phyloP scores from a whole-genome alignment of 2,797 vertebrate species.

The Enteromius fasciolatus region DNA sequence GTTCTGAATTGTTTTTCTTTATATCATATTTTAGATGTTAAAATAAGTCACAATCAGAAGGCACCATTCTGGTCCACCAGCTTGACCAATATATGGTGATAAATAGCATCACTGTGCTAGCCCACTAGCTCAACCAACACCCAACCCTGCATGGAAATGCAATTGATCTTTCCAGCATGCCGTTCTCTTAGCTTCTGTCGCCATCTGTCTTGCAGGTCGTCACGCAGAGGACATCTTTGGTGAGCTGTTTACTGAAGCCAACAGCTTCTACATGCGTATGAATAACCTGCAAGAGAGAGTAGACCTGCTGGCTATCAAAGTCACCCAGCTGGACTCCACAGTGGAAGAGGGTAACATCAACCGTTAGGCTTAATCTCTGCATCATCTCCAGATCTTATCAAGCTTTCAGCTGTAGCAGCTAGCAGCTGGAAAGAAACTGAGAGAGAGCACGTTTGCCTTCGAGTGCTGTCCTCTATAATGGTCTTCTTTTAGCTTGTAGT shows the following conservation, averaged over 20 bases:
- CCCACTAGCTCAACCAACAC: not conserved
- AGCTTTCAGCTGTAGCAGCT: not conserved
- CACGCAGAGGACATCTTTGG: constrained; percentile 92
- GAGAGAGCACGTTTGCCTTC: constrained; percentile 30
- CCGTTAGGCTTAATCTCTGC: constrained; percentile 1
- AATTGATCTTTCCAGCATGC: not conserved
- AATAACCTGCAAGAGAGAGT: constrained; percentile 90
- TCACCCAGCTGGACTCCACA: constrained; percentile 91
- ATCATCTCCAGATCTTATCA: constrained; percentile 21
- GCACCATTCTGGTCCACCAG: not conserved
- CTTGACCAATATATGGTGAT: not conserved
- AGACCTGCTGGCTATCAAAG: constrained; percentile 90
- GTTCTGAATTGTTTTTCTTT: not conserved
- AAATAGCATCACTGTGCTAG: not conserved
- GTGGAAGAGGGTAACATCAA: constrained; percentile 86
- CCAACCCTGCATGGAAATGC: not conserved
- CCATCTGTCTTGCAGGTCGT: constrained; percentile 75
- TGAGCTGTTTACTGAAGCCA: constrained; percentile 90
- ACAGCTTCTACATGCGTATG: constrained; percentile 92
- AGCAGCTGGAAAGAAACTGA: not conserved
- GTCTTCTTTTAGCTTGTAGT: constrained; percentile 45
- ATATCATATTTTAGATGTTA: not conserved
- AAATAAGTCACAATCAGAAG: not conserved
- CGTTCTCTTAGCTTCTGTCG: not conserved
- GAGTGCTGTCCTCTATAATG: constrained; percentile 44